Base-by-base conservation (phyloP, 1,140 invertebrate genomes). In the Drosophila bipectinata region DNA sequence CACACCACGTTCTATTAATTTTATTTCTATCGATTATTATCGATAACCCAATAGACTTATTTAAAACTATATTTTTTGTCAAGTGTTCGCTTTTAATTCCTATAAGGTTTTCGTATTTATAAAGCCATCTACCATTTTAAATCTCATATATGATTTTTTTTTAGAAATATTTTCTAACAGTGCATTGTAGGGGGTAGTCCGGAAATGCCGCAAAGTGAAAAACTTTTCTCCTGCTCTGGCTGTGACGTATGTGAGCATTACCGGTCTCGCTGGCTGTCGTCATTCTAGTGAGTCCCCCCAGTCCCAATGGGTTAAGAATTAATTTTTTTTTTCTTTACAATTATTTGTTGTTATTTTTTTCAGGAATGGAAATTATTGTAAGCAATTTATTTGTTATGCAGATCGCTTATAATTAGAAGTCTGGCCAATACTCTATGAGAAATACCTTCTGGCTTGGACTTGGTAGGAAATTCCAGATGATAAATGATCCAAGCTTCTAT, bases 371-470 rank as follows among this genome's bases (percentile, higher is more conserved):
- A 68, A 69, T 69, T 55, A 69, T 66, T 32, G n/a, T 18, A 47
- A 28, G 66, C 51, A 56, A 56, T 68, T 68, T 69, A 68, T 56
- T 69, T 34, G 63, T 68, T 56, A 69, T 69, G 49, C 62, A 67
- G 63, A 18, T 52, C 34, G 47, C 10, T 12, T 12, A 14, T 45
- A 55, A 68, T 56, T 68, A 63, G 24, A 15, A 18, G 52, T 26
- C n/a, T 9, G 37, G 45, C 56, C 45, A 48, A 44, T 69, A 52
- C 66, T 14, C 56, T 48, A 3, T 0, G 9, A 21, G 21, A 21
- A 21, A 21, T 21, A 21, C 21, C 21, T 21, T 21, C 21, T 21
- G 21, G 21, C 21, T 37, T 2, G 10, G 34, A n/a, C 4, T 12
- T 37, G 8, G 8, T 15, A 45, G 39, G 49, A 12, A 67, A 47